These are phyloP conservation scores for Noctuana brunneofusca DNA, from an alignment of 2,888 invertebrate genomes.

Conservation along the genomic window DNA sequence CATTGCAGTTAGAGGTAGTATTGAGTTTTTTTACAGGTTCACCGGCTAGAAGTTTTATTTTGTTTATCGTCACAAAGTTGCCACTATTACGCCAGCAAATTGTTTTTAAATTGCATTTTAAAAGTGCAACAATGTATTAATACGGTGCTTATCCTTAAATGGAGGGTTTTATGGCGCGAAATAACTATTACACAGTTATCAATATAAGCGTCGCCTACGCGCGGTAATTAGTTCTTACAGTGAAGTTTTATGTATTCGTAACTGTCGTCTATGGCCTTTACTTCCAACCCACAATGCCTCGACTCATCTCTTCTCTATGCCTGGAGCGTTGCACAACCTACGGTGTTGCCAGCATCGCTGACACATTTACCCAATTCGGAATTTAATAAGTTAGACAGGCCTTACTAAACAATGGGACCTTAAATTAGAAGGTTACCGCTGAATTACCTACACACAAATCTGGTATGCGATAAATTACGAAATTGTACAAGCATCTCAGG, in stretches of 20 bases:
- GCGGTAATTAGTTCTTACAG: slow-evolving; percentile 59
- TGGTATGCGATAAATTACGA: slow-evolving; percentile 35
- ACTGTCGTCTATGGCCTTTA: slow-evolving; percentile 72
- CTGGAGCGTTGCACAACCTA: slow-evolving; percentile 55
- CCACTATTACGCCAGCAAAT: slow-evolving; percentile 28
- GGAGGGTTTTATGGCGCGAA: slow-evolving; percentile 37
- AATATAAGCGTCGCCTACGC: slow-evolving; percentile 49
- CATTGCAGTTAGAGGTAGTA: too few species aligned
- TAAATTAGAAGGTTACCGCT: slow-evolving; percentile 58
- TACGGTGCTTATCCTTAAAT: slow-evolving; percentile 33
- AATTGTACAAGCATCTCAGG: slow-evolving; percentile 28
- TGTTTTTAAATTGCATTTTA: slow-evolving; percentile 39
- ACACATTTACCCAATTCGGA: slow-evolving; percentile 72
- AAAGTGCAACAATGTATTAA: slow-evolving; percentile 31
- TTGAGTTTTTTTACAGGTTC: neutral
- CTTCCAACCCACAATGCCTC: slow-evolving; percentile 64
- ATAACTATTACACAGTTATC: slow-evolving; percentile 37
- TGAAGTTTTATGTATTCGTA: slow-evolving; percentile 62
- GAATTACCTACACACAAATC: slow-evolving; percentile 33
- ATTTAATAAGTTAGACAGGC: slow-evolving; percentile 65
- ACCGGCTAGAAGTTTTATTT: slow-evolving; percentile 5
- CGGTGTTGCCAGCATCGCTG: slow-evolving; percentile 54
- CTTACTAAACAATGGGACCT: slow-evolving; percentile 70
- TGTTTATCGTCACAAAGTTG: slow-evolving; percentile 21
- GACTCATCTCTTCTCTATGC: slow-evolving; percentile 44